Percentiles rank a stretch among this genome's conserved stretches.
These are phyloP conservation scores for Cyclophora albipunctata DNA, from an alignment of 2,888 invertebrate genomes.

Conservation along the genomic window DNA sequence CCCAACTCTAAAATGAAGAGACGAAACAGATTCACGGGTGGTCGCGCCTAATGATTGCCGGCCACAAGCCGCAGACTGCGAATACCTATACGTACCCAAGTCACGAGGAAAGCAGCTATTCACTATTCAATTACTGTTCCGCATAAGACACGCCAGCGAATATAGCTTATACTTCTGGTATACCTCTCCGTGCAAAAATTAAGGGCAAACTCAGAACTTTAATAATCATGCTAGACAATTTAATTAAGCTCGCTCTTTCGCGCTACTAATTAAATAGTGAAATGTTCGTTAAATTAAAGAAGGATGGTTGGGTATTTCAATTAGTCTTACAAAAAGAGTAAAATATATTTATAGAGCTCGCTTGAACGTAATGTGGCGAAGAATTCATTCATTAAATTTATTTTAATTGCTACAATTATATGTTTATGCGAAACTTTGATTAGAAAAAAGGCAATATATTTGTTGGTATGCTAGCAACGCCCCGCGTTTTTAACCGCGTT, in stretches of 20 bases:
- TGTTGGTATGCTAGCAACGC: too few species aligned
- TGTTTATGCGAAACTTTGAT: too few species aligned
- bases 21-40: conserved; percentile 50
- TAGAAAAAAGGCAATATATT: too few species aligned
- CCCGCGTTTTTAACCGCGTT: too few species aligned
- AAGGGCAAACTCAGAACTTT: conserved; percentile 25
- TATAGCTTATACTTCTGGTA: conserved; percentile 5
- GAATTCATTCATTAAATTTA: too few species aligned
- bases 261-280: not conserved
- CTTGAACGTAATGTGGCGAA: too few species aligned
- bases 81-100: conserved; percentile 17
- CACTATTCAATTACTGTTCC: conserved; percentile 36
- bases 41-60: conserved; percentile 43
- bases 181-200: conserved; percentile 20
- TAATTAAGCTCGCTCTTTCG: conserved; percentile 12
- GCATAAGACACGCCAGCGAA: conserved; percentile 27
- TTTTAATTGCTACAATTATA: too few species aligned
- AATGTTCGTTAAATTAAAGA: not conserved
- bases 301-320: too few species aligned
- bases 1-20: conserved; percentile 16
- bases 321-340: too few species aligned
- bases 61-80: conserved; percentile 23
- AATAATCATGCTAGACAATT: conserved; percentile 26
- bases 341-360: too few species aligned
- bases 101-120: conserved; percentile 32